Evolutionary conservation across 1,140 invertebrate genomes (phyloP).

Genomic region (Drosophila bipectinata): DNA sequence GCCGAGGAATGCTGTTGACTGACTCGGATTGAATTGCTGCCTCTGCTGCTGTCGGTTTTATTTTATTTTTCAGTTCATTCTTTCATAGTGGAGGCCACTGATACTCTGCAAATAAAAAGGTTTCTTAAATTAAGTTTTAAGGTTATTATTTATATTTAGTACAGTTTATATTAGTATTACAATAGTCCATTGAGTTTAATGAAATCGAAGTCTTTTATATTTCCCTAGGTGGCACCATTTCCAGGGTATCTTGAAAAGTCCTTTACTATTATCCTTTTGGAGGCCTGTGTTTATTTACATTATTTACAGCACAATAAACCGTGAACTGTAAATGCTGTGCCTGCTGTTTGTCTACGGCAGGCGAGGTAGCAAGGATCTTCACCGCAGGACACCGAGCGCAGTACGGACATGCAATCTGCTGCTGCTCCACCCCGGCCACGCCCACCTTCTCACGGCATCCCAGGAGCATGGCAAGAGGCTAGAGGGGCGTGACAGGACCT

Average conservation of each 20-base stretch:
- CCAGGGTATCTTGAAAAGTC: not conserved
- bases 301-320: constrained; percentile 72
- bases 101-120: not conserved
- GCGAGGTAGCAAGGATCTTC: constrained; percentile 21
- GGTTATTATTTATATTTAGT: too few relatives aligned
- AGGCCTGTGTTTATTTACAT: constrained; percentile 46
- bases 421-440: not conserved
- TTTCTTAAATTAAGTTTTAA: not conserved
- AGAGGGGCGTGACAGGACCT: not conserved
- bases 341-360: constrained; percentile 41
- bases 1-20: constrained; percentile 36
- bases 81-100: not conserved
- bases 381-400: constrained; percentile 3
- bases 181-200: too few relatives aligned
- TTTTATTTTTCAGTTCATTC: not conserved
- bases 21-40: constrained; percentile 37
- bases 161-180: too few relatives aligned
- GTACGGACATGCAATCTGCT: constrained; percentile 26
- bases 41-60: not conserved
- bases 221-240: not conserved
- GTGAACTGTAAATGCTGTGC: constrained; percentile 41
- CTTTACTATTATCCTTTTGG: not conserved
- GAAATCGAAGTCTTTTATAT: not conserved
- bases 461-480: not conserved
- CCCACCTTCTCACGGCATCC: constrained; percentile 17